A percentile compares a stretch with the other conserved stretches of the same genome.
phyloP scores from a whole-genome alignment of 2,888 invertebrate genomes.

The Aelia acuminata region DNA sequence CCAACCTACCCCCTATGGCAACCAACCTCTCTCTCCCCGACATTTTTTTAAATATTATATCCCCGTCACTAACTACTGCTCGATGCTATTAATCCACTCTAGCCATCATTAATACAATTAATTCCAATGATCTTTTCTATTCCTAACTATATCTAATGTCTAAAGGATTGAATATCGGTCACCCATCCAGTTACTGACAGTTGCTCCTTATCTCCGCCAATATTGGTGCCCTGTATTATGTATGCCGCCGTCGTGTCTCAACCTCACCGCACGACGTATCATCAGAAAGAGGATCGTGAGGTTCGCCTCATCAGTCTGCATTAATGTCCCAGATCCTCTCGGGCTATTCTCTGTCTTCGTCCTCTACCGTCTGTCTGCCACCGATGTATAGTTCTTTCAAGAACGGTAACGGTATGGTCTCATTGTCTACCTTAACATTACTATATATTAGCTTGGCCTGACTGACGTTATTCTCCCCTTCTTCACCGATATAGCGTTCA shows the following conservation, averaged over 20 bases:
- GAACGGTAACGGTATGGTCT: slow-evolving; percentile 15
- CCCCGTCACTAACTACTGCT: no score
- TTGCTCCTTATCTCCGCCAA: not conserved
- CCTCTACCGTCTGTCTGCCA: slow-evolving; percentile 9
- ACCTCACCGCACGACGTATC: slow-evolving; percentile 17
- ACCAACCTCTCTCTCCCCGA: no score
- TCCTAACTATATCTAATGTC: not conserved
- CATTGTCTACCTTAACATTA: slow-evolving; percentile 7
- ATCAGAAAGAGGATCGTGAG: slow-evolving; percentile 40
- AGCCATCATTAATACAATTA: not conserved
- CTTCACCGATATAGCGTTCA: no score
- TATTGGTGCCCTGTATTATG: slow-evolving; percentile 13
- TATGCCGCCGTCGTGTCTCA: slow-evolving; percentile 19
- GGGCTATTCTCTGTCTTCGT: slow-evolving; percentile 22
- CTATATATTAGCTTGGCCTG: not conserved
- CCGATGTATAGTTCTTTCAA: not conserved
- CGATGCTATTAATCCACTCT: no score
- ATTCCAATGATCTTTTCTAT: not conserved
- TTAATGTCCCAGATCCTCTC: slow-evolving; percentile 43
- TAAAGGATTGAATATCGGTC: not conserved
- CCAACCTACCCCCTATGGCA: no score
- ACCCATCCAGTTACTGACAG: not conserved
- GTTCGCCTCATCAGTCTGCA: slow-evolving; percentile 35
- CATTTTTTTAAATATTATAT: no score
- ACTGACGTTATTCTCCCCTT: no score